Evolutionary conservation across 2,113 vertebrate species (phyloP).

Genomic region (Clarias magur): DNA sequence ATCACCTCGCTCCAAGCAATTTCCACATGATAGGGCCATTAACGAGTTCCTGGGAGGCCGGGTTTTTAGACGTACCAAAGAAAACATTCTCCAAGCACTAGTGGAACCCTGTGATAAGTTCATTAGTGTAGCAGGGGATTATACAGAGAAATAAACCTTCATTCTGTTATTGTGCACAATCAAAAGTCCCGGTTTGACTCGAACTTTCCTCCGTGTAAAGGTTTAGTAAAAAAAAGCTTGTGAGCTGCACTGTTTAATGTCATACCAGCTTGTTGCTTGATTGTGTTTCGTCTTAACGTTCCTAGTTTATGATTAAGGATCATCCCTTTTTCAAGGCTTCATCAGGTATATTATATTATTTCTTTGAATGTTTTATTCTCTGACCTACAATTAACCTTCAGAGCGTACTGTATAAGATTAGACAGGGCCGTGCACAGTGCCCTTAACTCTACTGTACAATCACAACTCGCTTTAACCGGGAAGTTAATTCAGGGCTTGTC

Average conservation of each 20-base stretch:
- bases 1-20: no score
- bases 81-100: no score
- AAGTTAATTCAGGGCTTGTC: not conserved
- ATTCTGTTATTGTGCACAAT: no score
- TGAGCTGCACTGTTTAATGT: not conserved
- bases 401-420: not conserved
- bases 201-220: not conserved
- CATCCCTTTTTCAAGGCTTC: not conserved
- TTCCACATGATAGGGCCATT: no score
- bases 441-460: not conserved
- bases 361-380: not conserved
- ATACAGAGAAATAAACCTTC: no score
- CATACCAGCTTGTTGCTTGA: not conserved
- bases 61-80: no score
- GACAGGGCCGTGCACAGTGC: not conserved
- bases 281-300: not conserved
- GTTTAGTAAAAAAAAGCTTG: not conserved
- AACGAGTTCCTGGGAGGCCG: no score
- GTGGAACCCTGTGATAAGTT: no score
- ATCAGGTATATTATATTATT: not conserved
- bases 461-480: not conserved
- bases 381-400: not conserved
- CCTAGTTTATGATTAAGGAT: not conserved
- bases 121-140: no score
- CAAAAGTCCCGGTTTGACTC: no score